A percentile compares a stretch with the other conserved stretches of the same genome.
Conservation (phyloP, 1,140 invertebrate species). For the Zaprionus inermis region DNA sequence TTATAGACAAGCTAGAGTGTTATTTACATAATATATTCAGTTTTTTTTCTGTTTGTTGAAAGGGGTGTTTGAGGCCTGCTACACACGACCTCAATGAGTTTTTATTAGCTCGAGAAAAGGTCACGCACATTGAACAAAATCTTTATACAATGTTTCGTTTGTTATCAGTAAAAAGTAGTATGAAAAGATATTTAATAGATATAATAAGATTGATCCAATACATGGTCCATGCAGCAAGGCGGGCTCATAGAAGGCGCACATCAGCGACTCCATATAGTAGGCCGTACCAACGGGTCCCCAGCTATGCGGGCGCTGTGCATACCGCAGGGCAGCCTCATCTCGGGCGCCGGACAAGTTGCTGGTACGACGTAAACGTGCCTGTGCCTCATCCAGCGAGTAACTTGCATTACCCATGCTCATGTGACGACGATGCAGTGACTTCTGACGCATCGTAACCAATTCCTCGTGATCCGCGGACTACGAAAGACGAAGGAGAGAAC, state of each 20-base stretch:
- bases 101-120: slow-evolving; percentile 53
- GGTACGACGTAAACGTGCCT: slow-evolving; percentile 49
- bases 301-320: slow-evolving; percentile 72
- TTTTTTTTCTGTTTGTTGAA: not conserved
- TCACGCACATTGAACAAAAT: slow-evolving; percentile 62
- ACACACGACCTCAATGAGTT: slow-evolving; percentile 64
- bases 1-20: slow-evolving; percentile 38
- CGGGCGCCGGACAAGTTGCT: slow-evolving; percentile 62
- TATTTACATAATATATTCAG: slow-evolving; percentile 53
- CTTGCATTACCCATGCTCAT: slow-evolving; percentile 76
- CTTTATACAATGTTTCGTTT: slow-evolving; percentile 62
- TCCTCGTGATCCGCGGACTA: slow-evolving; percentile 66
- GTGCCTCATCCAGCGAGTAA: slow-evolving; percentile 68
- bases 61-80: slow-evolving; percentile 39
- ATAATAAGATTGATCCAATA: slow-evolving; percentile 76
- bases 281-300: slow-evolving; percentile 83
- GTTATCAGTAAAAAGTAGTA: slow-evolving; percentile 35
- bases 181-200: slow-evolving; percentile 17
- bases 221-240: slow-evolving; percentile 83
- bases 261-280: slow-evolving; percentile 78
- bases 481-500: not conserved
- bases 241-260: slow-evolving; percentile 76
- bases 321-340: slow-evolving; percentile 53
- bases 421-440: slow-evolving; percentile 76
- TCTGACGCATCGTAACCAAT: slow-evolving; percentile 70